Conservation (phyloP, 2,797 vertebrate species). For the Pseudochirops corinnae region DNA sequence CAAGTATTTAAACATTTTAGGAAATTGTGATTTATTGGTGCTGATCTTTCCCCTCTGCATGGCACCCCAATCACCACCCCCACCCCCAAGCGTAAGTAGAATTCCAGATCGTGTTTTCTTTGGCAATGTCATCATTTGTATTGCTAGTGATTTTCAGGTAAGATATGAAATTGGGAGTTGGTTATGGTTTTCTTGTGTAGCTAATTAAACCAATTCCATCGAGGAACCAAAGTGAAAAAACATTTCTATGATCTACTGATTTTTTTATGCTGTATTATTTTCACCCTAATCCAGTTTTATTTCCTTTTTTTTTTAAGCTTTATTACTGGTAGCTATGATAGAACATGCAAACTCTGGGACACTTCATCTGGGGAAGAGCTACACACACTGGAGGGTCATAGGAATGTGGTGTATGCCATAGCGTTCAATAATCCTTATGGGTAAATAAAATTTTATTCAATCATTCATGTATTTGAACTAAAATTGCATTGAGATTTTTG, state of each 20-base stretch:
- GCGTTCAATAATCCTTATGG: conserved; percentile 99
- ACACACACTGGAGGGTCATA: conserved; percentile 91
- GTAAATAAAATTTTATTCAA: conserved; percentile 80
- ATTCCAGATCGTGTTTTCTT: background rate
- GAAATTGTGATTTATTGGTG: background rate
- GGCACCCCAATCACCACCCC: background rate
- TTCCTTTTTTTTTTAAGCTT: conserved; percentile 86
- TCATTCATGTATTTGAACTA: background rate
- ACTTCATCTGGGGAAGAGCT: conserved; percentile 92
- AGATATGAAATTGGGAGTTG: background rate
- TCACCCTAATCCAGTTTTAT: background rate
- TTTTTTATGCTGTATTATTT: background rate
- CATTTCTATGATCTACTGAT: background rate
- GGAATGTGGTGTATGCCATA: conserved; percentile 95
- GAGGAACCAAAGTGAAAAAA: background rate
- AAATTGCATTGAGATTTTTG: background rate
- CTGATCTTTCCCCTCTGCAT: background rate
- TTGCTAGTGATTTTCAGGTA: background rate
- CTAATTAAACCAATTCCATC: background rate
- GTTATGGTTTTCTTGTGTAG: background rate
- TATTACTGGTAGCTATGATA: conserved; percentile 98
- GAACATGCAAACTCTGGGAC: conserved; percentile 97
- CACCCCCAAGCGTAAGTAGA: background rate
- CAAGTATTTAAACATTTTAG: background rate
- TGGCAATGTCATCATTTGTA: background rate